These are phyloP conservation scores for Rugalucina vietnamica DNA, from an alignment of 2,888 invertebrate species.

Conservation along the genomic window DNA sequence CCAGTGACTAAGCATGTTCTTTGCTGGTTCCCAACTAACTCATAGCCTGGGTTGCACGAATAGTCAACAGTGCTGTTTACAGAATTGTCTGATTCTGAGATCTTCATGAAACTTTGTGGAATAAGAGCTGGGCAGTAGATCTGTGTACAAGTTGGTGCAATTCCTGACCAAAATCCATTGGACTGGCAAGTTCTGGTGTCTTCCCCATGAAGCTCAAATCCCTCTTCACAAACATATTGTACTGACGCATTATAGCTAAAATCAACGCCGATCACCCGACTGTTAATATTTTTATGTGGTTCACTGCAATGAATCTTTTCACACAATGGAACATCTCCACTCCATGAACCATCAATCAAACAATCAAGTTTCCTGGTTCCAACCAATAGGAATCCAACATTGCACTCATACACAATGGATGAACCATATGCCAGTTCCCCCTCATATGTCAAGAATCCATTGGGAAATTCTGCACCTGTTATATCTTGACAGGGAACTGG, in stretches of 20 bases:
- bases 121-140: constrained; percentile 63
- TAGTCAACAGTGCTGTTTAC: constrained; percentile 53
- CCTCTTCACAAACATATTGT: constrained; percentile 69
- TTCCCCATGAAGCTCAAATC: constrained; percentile 67
- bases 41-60: constrained; percentile 70
- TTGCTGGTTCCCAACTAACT: constrained; percentile 66
- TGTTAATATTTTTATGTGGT: constrained; percentile 50
- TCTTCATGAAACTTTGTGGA: constrained; percentile 49
- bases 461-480: constrained; percentile 38
- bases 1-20: constrained; percentile 76
- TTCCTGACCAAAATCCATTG: constrained; percentile 70
- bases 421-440: constrained; percentile 45
- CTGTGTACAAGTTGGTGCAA: constrained; percentile 60
- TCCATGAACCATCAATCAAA: constrained; percentile 72
- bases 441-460: constrained; percentile 51
- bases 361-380: constrained; percentile 75
- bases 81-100: constrained; percentile 31
- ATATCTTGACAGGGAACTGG: constrained; percentile 69
- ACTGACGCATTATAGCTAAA: constrained; percentile 59
- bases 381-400: constrained; percentile 68
- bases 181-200: constrained; percentile 63
- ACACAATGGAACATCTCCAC: constrained; percentile 54
- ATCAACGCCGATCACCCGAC: constrained; percentile 50
- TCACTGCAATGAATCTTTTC: constrained; percentile 52
- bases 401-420: constrained; percentile 64